Evolutionary conservation across 2,888 invertebrate species (phyloP).

Genomic region (Parnassius orleans): DNA sequence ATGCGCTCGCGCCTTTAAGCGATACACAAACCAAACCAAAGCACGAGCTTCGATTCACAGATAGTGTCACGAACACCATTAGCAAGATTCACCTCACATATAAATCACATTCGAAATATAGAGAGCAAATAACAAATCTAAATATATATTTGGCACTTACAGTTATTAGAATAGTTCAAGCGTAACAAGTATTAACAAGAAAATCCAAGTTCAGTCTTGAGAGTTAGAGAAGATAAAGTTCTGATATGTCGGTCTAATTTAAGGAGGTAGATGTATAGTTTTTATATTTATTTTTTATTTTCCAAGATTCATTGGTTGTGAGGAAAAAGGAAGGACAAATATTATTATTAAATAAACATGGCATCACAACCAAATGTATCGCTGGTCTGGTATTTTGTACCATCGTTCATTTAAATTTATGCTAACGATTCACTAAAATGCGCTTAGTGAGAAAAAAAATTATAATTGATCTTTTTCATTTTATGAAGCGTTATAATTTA

Average conservation of each 20-base stretch:
- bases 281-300: too few species aligned
- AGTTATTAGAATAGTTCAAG: conserved; percentile 26
- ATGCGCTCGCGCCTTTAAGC: conserved; percentile 72
- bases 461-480: too few species aligned
- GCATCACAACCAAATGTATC: too few species aligned
- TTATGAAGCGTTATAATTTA: too few species aligned
- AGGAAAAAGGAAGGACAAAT: too few species aligned
- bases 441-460: too few species aligned
- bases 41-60: conserved; percentile 37
- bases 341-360: too few species aligned
- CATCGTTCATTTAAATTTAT: too few species aligned
- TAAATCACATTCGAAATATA: conserved; percentile 3
- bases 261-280: neutral
- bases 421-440: too few species aligned
- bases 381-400: too few species aligned
- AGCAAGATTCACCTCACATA: conserved; percentile 27
- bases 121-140: neutral
- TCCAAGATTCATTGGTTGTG: too few species aligned
- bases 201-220: conserved; percentile 65
- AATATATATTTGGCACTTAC: conserved; percentile 13
- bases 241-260: conserved; percentile 65
- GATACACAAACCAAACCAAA: conserved; percentile 50
- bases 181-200: conserved; percentile 42
- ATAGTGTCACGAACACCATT: conserved; percentile 34
- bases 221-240: conserved; percentile 55